Conservation (phyloP, 2,113 vertebrate species). For the Tonatia bakeri region DNA sequence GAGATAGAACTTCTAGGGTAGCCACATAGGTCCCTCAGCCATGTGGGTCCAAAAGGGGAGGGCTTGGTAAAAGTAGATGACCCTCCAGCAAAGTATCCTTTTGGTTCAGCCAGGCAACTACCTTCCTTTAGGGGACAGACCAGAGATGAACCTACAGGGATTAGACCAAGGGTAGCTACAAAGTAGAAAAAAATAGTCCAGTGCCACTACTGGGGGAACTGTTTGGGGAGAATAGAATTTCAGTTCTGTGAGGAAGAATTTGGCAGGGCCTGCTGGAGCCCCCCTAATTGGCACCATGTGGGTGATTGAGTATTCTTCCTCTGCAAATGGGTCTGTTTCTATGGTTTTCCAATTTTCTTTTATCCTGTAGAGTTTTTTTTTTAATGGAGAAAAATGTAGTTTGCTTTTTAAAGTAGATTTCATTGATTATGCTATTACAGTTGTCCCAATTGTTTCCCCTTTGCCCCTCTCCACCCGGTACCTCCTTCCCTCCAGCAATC, state of each 20-base stretch:
- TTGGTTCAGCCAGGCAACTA: not conserved
- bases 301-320: not conserved
- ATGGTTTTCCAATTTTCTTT: not conserved
- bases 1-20: not conserved
- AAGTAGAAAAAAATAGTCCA: not conserved
- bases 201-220: not conserved
- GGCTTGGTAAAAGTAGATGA: not conserved
- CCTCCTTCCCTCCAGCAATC: too few relatives aligned
- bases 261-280: not conserved
- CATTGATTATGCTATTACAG: too few relatives aligned
- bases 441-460: too few relatives aligned
- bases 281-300: not conserved
- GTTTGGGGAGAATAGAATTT: too few relatives aligned
- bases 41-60: too few relatives aligned
- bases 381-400: too few relatives aligned
- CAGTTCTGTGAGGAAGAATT: not conserved
- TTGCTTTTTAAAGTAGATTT: too few relatives aligned
- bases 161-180: not conserved
- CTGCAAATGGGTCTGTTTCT: not conserved
- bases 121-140: not conserved
- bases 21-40: too few relatives aligned
- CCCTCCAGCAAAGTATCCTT: not conserved
- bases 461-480: too few relatives aligned
- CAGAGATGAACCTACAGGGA: not conserved
- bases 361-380: not conserved